These are phyloP conservation scores for Ichneumon xanthorius DNA, from an alignment of 2,888 invertebrate genomes.

Conservation along the genomic window DNA sequence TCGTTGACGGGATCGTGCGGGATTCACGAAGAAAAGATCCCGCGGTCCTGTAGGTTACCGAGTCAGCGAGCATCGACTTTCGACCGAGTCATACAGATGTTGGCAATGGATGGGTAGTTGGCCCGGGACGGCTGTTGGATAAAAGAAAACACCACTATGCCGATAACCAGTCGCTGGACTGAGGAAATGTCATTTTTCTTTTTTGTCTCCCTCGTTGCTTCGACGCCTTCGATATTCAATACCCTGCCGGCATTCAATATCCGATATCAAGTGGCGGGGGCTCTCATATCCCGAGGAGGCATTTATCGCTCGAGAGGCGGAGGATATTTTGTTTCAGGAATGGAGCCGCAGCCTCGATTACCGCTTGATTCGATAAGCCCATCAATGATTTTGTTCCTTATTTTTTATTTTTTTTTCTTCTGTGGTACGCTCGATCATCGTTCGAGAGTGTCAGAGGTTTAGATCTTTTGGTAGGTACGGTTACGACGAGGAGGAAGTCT, in stretches of 20 bases:
- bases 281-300: slow-evolving; percentile 6
- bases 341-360: slow-evolving; percentile 1
- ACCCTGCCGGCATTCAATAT: slow-evolving; percentile 6
- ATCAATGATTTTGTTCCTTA: slow-evolving; percentile 5
- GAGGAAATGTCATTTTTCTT: neutral
- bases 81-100: neutral
- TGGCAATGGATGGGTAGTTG: neutral
- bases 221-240: slow-evolving; percentile 11
- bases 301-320: slow-evolving; percentile 13
- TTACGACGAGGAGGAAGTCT: neutral
- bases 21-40: slow-evolving; percentile 30
- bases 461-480: neutral
- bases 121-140: neutral
- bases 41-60: slow-evolving; percentile 52
- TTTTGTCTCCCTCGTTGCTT: neutral
- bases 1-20: slow-evolving; percentile 50
- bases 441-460: neutral
- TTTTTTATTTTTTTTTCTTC: neutral
- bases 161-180: neutral
- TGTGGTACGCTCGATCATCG: neutral
- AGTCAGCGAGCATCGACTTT: slow-evolving; percentile 21
- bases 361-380: slow-evolving; percentile 6
- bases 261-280: slow-evolving; percentile 16
- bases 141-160: neutral
- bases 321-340: slow-evolving; percentile 20